Conservation (phyloP, 2,888 invertebrate species). For the Taenaris catops region DNA sequence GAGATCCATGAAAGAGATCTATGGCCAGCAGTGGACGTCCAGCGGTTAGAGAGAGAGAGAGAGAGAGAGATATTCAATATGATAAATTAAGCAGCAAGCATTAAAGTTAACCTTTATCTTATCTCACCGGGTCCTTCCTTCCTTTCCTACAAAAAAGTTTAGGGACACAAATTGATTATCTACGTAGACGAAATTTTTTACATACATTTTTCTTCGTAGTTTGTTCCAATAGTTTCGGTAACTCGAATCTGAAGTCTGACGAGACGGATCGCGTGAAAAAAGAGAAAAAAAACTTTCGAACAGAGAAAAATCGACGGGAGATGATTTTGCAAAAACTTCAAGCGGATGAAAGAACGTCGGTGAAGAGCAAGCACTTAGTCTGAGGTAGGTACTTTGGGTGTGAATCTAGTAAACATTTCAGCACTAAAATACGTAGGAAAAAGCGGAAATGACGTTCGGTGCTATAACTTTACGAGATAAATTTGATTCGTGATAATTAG, state of each 20-base stretch:
- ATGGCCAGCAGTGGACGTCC: no score
- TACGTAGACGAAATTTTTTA: background rate
- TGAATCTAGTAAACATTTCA: constrained; percentile 13
- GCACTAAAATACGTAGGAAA: background rate
- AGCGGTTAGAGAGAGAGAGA: no score
- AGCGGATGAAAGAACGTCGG: constrained; percentile 8
- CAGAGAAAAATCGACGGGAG: constrained; percentile 14
- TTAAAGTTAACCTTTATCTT: no score
- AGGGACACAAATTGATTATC: background rate
- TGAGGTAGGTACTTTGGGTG: constrained; percentile 15
- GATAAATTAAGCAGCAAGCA: no score
- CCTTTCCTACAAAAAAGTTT: no score
- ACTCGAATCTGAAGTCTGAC: constrained; percentile 21
- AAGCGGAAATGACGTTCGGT: no score
- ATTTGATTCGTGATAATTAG: no score
- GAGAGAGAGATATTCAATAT: no score
- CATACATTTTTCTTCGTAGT: constrained; percentile 1
- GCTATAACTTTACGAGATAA: no score
- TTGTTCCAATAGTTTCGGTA: constrained; percentile 16
- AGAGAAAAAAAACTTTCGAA: constrained; percentile 12
- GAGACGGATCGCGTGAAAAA: constrained; percentile 30
- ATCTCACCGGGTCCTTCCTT: no score
- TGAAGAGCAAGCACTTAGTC: constrained; percentile 16
- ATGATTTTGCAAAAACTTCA: constrained; percentile 21
- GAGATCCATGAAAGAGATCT: no score